Base-by-base conservation (phyloP, 2,888 invertebrate genomes). In the Thysanoteuthis rhombus region DNA sequence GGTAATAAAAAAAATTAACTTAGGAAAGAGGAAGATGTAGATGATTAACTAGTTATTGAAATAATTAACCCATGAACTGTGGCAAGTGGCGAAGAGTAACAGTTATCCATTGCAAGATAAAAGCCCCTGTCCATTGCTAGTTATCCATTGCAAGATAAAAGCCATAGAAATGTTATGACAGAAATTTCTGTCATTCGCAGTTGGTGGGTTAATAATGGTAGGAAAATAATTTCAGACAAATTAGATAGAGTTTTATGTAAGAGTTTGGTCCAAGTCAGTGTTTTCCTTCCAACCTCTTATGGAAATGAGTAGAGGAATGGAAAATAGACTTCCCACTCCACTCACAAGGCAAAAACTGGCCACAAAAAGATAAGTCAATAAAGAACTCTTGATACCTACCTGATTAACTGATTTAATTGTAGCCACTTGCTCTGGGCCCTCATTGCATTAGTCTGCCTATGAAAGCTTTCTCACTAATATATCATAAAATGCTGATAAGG, bases 401-500 rank as follows among this genome's bases (percentile, higher is more conserved):
- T 75, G 75, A 75, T 75, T 75, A 75, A 75, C n/a, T 75, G n/a
- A 75, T 75, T 75, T 25, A 75, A 36, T 75, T 75, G n/a, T 75
- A 10, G 75, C 75, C n/a, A 75, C 16, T 75, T 75, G n/a, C 75
- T n/a, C n/a, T 36, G 16, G n/a, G n/a, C 75, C 19, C 75, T 75
- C n/a, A n/a, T 75, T 19, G 19, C n/a, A 75, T 75, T 75, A n/a
- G 75, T 36, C n/a, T 75, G 75, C 12, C 75, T 75, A 75, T 36
- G n/a, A 75, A 75, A 75, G n/a, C 75, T 75, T 75, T 58, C 58
- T 58, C 32, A 8, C 16, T 75, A n/a, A 75, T 75, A 75, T 75
- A 75, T 75, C 75, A 75, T 75, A 75, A 75, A 75, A n/a, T 75
- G 75, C n/a, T 75, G 75, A 75, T n/a, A n/a, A n/a, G 75, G 75